Evolutionary conservation across 92 coral and sea anemone species (phyloP).

Genomic region (Blastomussa wellsi): DNA sequence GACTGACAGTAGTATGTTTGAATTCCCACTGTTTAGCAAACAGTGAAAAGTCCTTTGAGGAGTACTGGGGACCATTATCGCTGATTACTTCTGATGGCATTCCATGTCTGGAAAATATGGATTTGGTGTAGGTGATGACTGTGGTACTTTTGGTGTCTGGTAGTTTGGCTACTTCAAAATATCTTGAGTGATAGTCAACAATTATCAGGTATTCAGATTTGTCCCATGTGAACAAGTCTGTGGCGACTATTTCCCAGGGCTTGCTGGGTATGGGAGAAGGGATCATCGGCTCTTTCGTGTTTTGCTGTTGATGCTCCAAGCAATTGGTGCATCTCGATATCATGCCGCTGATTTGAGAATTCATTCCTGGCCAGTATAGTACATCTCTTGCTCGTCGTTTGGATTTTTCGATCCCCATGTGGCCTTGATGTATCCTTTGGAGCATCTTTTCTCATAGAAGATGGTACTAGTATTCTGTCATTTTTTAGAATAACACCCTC

Average conservation of each 20-base stretch:
- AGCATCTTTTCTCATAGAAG: constrained; percentile 46
- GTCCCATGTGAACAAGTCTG: constrained; percentile 62
- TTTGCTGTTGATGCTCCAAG: constrained; percentile 38
- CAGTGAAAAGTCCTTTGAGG: constrained; percentile 29
- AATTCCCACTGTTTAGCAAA: constrained; percentile 53
- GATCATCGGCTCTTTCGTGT: constrained; percentile 68
- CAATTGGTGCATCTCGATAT: constrained; percentile 62
- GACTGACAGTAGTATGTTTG: constrained; percentile 19
- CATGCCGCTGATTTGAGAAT: constrained; percentile 49
- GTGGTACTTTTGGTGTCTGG: constrained; percentile 47
- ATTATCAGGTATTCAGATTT: constrained; percentile 57
- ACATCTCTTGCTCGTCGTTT: constrained; percentile 68
- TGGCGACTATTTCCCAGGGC: constrained; percentile 66
- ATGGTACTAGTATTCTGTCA: constrained; percentile 57
- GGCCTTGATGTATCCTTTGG: constrained; percentile 67
- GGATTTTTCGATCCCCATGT: constrained; percentile 67
- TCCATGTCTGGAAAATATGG: constrained; percentile 63
- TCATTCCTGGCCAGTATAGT: constrained; percentile 33
- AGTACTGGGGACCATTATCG: constrained; percentile 54
- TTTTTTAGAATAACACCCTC: constrained; percentile 63
- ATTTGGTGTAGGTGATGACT: constrained; percentile 48
- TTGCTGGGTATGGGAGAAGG: constrained; percentile 45
- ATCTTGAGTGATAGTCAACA: constrained; percentile 52
- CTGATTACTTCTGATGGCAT: constrained; percentile 44
- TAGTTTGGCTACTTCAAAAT: constrained; percentile 49